phyloP scores from a whole-genome alignment of 2,888 invertebrate genomes.

The Ectemnius continuus region DNA sequence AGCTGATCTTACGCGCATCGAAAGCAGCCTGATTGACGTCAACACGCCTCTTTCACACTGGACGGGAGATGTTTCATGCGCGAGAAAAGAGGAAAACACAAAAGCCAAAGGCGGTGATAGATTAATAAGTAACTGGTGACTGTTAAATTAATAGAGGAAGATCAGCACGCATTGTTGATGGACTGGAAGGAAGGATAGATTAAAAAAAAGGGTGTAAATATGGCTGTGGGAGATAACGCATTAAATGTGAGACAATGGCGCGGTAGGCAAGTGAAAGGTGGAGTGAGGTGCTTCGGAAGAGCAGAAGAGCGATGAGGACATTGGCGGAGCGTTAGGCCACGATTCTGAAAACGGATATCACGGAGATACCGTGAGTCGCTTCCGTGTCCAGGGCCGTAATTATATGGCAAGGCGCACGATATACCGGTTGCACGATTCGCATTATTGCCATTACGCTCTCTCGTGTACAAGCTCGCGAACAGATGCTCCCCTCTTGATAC shows the following conservation, averaged over 20 bases:
- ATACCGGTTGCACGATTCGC: constrained; percentile 49
- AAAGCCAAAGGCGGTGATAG: no score
- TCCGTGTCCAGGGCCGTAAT: constrained; percentile 61
- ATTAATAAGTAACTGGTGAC: no score
- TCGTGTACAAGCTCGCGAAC: constrained; percentile 33
- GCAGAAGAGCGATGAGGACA: not conserved
- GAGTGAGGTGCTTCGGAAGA: not conserved
- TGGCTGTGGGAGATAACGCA: constrained; percentile 8
- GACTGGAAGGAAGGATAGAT: not conserved
- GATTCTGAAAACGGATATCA: constrained; percentile 61
- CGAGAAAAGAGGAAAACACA: no score
- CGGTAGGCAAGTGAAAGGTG: not conserved
- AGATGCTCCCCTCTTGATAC: constrained; percentile 45
- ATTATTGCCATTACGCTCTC: constrained; percentile 52
- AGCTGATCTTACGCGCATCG: no score
- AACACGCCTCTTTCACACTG: no score
- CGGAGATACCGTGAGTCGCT: constrained; percentile 54
- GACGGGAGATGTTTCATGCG: no score
- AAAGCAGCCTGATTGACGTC: no score
- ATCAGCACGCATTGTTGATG: no score
- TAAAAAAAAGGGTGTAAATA: constrained; percentile 17
- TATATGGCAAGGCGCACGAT: constrained; percentile 48
- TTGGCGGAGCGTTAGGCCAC: constrained; percentile 37
- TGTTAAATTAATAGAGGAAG: no score
- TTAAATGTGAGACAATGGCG: not conserved